Base-by-base conservation (phyloP, 2,113 vertebrate species). In the Monarcha castaneiventris region DNA sequence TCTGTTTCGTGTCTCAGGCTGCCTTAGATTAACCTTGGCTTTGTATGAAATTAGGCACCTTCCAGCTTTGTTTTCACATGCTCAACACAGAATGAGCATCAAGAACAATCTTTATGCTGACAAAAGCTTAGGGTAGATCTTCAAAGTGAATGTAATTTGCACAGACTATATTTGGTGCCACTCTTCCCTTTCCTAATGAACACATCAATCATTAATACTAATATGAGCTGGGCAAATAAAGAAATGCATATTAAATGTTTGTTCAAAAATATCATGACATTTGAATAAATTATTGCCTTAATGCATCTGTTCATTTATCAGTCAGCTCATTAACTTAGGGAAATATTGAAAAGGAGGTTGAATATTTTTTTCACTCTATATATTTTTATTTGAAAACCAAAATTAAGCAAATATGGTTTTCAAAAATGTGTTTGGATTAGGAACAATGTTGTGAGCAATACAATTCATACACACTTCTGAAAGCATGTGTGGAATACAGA, bases 221-320 rank as follows among this genome's bases (percentile, higher is more conserved):
- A 92, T 93, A 83, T 7, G 84, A 87, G 80, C 78, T 79, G 89
- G 69, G 87, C 58, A 93, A 96, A 96, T 96, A 96, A 89, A 82
- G 77, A 92, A 95, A 71, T 76, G 86, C 93, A 80, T 90, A 90
- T 89, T 89, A 74, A 97, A 95, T 92, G 80, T 96, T 97, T 95
- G 90, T 94, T 94, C 74, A 95, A 89, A 96, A 96, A 93, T 96
- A 97, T 66, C 79, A 90, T 94, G 94, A 75, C 85, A 96, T 95
- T 96, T 94, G 93, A 95, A 94, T 97, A 90, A 94, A 92, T 96
- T 84, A 94, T 87, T 95, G 90, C 88, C 86, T 94, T 96, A 95
- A 90, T 89, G 86, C 96, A 96, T 96, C 90, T 96, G 95, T 97
- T 95, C 87, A 79, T 82, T 95, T 96, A 88, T 69, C 94, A 97